Evolutionary conservation across 1,140 invertebrate species (phyloP), one percentile per base, ranked within the genome.

Genomic region (Drosophila lacertosa): DNA sequence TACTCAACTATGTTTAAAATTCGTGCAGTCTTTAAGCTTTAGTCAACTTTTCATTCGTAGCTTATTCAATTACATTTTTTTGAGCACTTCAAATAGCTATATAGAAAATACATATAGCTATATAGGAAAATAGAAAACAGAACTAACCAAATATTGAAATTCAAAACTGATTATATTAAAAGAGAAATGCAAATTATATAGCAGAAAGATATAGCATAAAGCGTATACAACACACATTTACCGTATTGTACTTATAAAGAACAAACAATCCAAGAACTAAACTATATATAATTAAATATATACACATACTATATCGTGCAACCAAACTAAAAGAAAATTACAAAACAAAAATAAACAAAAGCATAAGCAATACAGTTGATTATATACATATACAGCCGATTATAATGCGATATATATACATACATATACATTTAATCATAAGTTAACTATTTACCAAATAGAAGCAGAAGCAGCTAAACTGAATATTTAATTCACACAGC

Each of bases 391-490:
- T 63, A 55, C 40, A 63, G 44, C 45, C 44, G 55, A 40, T 60
- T 69, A 63, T 60, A 50, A 33, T 45, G 42, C 33, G 10, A 55
- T 66, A 51, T 59, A 66, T 40, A 39, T n/a, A 22, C 1, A 42
- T 22, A 45, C 13, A 48, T 65, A 81, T 54, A 81, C 48, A 68
- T 53, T 68, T 64, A 57, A 72, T 59, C 47, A 33, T 60, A 60
- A 72, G 63, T 69, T 71, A 86, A 86, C 81, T 86, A 86, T 86
- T 86, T 86, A 86, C 82, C 73, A 83, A 75, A 53, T 7, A 50
- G 32, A n/a, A 62, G 29, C 64, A 50, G 32, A n/a, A 62, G 29
- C 64, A 62, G 59, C 53, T 35, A 60, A 44, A 47, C 47, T 68
- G 65, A 65, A 13, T 29, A 57, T 65, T 57, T 65, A 39, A 65